phyloP scores from a whole-genome alignment of 2,888 invertebrate species.

The Dascillus cervinus region DNA sequence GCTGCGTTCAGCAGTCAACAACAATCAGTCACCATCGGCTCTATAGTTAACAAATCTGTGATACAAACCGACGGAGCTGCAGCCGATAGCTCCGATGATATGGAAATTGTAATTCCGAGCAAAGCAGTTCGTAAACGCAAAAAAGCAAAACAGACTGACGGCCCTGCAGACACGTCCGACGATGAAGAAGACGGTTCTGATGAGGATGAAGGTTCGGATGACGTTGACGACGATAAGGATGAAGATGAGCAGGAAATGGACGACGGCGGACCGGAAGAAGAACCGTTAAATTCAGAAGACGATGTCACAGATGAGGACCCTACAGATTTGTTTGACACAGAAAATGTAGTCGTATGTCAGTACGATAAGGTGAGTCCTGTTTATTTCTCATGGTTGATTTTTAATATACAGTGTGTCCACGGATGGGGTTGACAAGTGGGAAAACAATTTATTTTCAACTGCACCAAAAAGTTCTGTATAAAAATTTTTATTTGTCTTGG shows the following conservation, averaged over 20 bases:
- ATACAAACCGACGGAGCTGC: constrained; percentile 26
- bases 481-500: no score
- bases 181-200: constrained; percentile 68
- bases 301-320: constrained; percentile 97
- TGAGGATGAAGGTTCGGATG: constrained; percentile 64
- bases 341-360: constrained; percentile 99
- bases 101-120: constrained; percentile 29
- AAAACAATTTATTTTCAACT: no score
- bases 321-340: constrained; percentile 93
- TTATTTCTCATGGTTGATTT: not conserved
- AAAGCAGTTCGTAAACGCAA: constrained; percentile 5
- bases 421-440: no score
- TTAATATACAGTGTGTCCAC: no score
- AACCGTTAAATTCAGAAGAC: constrained; percentile 93
- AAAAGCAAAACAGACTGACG: constrained; percentile 40
- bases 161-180: constrained; percentile 57
- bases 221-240: constrained; percentile 51
- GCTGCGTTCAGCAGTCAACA: constrained; percentile 48
- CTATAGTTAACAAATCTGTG: constrained; percentile 22
- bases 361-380: constrained; percentile 82
- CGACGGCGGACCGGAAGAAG: constrained; percentile 49
- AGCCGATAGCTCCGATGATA: constrained; percentile 33
- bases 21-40: constrained; percentile 13
- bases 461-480: no score
- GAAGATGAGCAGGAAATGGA: constrained; percentile 47